Percentiles rank a stretch among this genome's conserved stretches.
Conservation (phyloP, 2,113 vertebrate species). For the Sphaerodactylus townsendi region DNA sequence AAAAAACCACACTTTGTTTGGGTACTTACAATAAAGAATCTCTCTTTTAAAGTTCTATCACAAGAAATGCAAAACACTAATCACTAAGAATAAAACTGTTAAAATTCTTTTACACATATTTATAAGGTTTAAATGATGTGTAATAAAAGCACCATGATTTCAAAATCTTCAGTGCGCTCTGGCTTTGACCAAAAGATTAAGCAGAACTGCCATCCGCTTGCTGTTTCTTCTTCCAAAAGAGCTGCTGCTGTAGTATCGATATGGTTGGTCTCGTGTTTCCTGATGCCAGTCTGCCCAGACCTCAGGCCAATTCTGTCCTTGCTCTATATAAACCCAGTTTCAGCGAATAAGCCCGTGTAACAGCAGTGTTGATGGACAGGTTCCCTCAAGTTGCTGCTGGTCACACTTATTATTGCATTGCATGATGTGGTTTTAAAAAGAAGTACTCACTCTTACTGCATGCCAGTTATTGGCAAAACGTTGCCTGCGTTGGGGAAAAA, state of each 20-base stretch:
- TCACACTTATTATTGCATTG: constrained; percentile 79
- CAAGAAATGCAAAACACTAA: constrained; percentile 76
- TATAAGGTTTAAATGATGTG: constrained; percentile 61
- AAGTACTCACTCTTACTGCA: constrained; percentile 60
- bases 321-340: neutral
- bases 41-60: constrained; percentile 66
- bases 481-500: constrained; percentile 67
- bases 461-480: constrained; percentile 78
- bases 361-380: constrained; percentile 49
- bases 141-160: constrained; percentile 80
- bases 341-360: neutral
- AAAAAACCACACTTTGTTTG: constrained; percentile 75
- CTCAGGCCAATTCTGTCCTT: neutral
- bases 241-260: constrained; percentile 41
- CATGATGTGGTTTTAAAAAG: constrained; percentile 71
- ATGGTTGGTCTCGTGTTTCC: constrained; percentile 48
- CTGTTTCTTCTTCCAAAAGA: constrained; percentile 47
- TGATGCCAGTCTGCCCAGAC: neutral
- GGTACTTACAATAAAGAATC: constrained; percentile 79
- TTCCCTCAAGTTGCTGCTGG: constrained; percentile 39
- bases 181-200: constrained; percentile 70
- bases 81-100: constrained; percentile 73
- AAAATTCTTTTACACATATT: constrained; percentile 77
- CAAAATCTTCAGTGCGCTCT: constrained; percentile 48
- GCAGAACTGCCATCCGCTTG: constrained; percentile 64